A percentile compares a stretch with the other conserved stretches of the same genome.
phyloP scores from a whole-genome alignment of 2,113 vertebrate species.

The Numenius arquata region DNA sequence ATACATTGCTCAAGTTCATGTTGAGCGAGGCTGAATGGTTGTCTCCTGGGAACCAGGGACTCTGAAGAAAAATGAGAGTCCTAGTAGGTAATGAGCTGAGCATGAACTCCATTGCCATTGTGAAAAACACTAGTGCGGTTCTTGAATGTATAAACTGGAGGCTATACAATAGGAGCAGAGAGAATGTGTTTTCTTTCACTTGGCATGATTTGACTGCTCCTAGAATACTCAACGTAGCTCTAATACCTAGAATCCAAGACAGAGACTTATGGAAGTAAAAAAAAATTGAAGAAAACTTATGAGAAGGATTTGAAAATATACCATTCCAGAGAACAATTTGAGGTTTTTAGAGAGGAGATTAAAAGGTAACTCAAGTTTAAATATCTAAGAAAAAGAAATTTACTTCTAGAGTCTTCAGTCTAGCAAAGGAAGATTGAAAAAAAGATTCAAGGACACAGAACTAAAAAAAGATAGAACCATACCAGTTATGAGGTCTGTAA shows the following conservation, averaged over 20 bases:
- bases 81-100: background rate
- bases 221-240: background rate
- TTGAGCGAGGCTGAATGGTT: background rate
- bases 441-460: background rate
- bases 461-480: background rate
- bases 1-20: background rate
- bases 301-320: background rate
- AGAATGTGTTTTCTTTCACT: background rate
- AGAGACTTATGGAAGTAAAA: background rate
- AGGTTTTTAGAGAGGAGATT: background rate
- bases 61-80: conserved; percentile 14
- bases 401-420: background rate
- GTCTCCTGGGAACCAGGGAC: background rate
- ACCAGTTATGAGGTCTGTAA: background rate
- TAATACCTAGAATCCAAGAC: background rate
- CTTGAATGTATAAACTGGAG: background rate
- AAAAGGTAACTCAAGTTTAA: background rate
- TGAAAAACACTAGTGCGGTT: background rate
- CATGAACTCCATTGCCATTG: background rate
- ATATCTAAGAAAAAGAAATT: background rate
- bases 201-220: background rate
- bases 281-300: background rate
- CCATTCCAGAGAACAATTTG: background rate
- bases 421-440: background rate
- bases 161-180: background rate